phyloP scores from a whole-genome alignment of 1,140 invertebrate genomes.

The Nasonia longicornis region DNA sequence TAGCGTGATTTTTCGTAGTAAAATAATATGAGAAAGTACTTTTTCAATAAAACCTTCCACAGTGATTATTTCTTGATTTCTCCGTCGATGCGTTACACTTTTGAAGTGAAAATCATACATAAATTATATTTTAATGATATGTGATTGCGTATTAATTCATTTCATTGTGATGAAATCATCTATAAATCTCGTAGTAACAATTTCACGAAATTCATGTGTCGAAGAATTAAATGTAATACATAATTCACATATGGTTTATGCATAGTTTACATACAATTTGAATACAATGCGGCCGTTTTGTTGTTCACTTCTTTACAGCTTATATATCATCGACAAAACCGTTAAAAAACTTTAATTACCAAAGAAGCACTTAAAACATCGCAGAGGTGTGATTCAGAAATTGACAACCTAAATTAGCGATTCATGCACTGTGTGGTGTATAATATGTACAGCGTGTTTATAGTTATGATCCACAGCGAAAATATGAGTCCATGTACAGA shows the following conservation, averaged over 20 bases:
- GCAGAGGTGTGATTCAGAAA: slow-evolving; percentile 14
- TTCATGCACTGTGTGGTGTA: not conserved
- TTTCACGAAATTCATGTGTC: not conserved
- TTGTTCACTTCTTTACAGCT: not conserved
- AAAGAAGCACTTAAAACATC: slow-evolving; percentile 31
- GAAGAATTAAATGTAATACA: not conserved
- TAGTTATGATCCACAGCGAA: not conserved
- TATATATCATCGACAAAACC: not conserved
- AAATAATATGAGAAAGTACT: slow-evolving; percentile 11
- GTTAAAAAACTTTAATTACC: not conserved
- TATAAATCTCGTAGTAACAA: slow-evolving; percentile 22
- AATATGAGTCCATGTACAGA: not conserved
- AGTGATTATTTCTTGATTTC: not conserved
- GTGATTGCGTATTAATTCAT: not conserved
- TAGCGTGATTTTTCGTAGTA: not conserved
- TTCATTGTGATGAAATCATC: slow-evolving; percentile 7
- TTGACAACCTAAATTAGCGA: not conserved
- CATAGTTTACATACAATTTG: slow-evolving; percentile 18
- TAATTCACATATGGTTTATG: slow-evolving; percentile 20
- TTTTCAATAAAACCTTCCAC: not conserved
- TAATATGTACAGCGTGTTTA: not conserved
- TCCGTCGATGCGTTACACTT: not conserved
- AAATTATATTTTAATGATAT: slow-evolving; percentile 12
- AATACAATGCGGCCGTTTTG: slow-evolving; percentile 8
- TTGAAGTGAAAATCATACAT: slow-evolving; percentile 5